Evolutionary conservation across 2,797 vertebrate species (phyloP).

Genomic region (Gobio occitaniae): DNA sequence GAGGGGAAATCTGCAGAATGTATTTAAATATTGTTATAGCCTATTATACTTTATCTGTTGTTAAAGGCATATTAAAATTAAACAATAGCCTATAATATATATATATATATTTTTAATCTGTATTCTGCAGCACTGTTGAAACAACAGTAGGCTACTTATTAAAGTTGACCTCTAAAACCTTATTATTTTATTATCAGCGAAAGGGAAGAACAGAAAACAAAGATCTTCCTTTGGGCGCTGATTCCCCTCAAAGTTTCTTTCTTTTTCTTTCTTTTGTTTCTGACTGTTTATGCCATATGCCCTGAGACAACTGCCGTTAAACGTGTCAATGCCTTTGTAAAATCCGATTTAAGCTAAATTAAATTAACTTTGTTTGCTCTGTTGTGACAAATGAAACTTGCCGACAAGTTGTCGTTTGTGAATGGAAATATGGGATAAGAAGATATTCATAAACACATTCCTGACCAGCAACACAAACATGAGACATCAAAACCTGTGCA

Average conservation of each 20-base stretch:
- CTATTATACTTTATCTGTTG: not conserved
- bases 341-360: not conserved
- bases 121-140: not conserved
- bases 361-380: not conserved
- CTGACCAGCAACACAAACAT: not conserved
- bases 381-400: not conserved
- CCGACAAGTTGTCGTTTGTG: not conserved
- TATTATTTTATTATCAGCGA: not conserved
- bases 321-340: not conserved
- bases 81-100: not conserved
- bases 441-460: not conserved
- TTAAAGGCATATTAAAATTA: not conserved
- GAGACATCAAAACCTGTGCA: not conserved
- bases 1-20: not conserved
- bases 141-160: not conserved
- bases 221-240: not conserved
- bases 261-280: not conserved
- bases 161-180: not conserved
- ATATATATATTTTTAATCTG: not conserved
- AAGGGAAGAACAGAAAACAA: not conserved
- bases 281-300: not conserved
- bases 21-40: not conserved
- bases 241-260: not conserved
- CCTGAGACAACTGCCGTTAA: not conserved
- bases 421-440: not conserved